Percentiles rank a stretch among this genome's conserved stretches.
Conservation (phyloP, 1,140 invertebrate genomes). For the Popillia japonica region DNA sequence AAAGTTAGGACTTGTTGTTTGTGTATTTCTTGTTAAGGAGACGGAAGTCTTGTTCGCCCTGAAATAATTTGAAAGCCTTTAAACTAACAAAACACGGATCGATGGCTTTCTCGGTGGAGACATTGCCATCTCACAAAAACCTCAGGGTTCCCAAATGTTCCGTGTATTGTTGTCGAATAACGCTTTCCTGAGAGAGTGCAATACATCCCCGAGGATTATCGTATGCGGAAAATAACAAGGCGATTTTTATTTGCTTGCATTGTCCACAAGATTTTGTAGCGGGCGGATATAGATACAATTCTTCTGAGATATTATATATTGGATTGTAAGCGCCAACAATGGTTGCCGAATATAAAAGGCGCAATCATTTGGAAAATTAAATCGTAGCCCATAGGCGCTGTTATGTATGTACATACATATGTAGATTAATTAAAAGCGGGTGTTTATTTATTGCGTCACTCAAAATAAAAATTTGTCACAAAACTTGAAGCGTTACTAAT, state of each 20-base stretch:
- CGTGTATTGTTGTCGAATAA: not conserved
- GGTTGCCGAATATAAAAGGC: not conserved
- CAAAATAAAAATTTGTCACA: no score
- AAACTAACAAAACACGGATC: conserved; percentile 29
- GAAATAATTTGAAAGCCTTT: conserved; percentile 27
- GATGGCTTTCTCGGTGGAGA: not conserved
- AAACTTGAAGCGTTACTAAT: no score
- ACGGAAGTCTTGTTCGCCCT: not conserved
- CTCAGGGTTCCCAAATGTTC: conserved; percentile 12
- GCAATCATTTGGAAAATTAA: not conserved
- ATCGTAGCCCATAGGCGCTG: no score
- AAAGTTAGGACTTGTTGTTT: no score
- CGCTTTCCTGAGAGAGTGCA: not conserved
- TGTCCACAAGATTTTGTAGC: not conserved
- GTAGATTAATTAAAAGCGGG: no score
- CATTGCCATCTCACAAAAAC: conserved; percentile 2
- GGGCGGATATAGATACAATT: not conserved
- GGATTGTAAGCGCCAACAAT: not conserved
- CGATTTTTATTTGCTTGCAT: not conserved
- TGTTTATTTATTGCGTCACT: no score
- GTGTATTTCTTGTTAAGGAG: no score
- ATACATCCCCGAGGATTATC: conserved; percentile 21
- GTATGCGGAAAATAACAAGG: conserved; percentile 7
- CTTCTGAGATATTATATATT: not conserved
- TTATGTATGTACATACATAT: no score